Evolutionary conservation across 2,113 vertebrate genomes (phyloP).

Genomic region (Perca flavescens): DNA sequence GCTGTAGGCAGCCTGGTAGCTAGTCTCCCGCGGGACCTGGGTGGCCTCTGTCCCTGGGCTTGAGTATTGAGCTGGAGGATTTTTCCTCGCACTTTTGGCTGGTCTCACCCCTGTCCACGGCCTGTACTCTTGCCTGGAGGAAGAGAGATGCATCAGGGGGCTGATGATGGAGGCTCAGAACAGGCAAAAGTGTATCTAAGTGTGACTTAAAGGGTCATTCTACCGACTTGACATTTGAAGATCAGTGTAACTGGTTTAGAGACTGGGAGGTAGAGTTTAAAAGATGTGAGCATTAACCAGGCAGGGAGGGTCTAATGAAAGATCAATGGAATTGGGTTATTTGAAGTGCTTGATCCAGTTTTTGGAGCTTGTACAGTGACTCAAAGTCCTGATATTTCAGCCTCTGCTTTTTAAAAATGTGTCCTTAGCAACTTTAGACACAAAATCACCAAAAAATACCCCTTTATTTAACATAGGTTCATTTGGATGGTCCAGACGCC

Average conservation of each 20-base stretch:
- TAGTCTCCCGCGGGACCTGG: conserved; percentile 83
- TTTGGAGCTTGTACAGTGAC: neutral
- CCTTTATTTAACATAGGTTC: neutral
- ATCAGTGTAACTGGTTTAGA: neutral
- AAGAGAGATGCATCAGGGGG: conserved; percentile 25
- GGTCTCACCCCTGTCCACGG: conserved; percentile 90
- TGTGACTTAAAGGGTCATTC: neutral
- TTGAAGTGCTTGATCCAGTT: neutral
- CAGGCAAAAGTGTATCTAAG: neutral
- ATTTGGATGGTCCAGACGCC: neutral
- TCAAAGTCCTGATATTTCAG: neutral
- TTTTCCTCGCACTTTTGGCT: conserved; percentile 87
- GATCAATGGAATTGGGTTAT: neutral
- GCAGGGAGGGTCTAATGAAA: neutral
- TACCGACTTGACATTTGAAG: neutral
- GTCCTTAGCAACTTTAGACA: neutral
- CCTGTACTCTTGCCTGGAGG: conserved; percentile 90
- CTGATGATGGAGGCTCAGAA: neutral
- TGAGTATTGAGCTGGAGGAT: conserved; percentile 78
- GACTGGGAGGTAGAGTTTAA: neutral
- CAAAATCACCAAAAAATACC: neutral
- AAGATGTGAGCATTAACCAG: neutral
- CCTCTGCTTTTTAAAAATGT: neutral
- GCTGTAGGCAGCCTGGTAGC: conserved; percentile 90
- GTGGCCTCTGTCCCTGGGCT: conserved; percentile 80